Evolutionary conservation across 2,888 invertebrate species (phyloP).

Genomic region (Amphiduros pacificus): DNA sequence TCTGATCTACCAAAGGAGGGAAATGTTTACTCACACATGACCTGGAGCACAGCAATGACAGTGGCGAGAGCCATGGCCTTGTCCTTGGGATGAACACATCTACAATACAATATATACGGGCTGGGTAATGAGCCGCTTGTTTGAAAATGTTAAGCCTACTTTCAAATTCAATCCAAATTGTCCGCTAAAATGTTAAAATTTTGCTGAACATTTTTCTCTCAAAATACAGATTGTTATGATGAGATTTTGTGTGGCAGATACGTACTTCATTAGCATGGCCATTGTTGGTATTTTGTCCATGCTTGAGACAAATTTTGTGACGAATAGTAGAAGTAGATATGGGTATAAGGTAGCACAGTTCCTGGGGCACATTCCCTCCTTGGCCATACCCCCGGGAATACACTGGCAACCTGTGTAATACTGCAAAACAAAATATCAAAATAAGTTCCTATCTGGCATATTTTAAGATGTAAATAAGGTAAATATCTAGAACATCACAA

Average conservation of each 20-base stretch:
- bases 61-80: slow-evolving; percentile 13
- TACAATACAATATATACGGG: too few relatives aligned
- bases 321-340: slow-evolving; percentile 10
- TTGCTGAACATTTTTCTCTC: too few relatives aligned
- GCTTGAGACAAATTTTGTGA: slow-evolving; percentile 10
- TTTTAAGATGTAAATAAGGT: too few relatives aligned
- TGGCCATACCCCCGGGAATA: slow-evolving; percentile 10
- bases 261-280: slow-evolving; percentile 20
- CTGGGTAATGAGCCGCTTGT: too few relatives aligned
- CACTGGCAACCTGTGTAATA: slow-evolving; percentile 16
- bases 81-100: slow-evolving; percentile 8
- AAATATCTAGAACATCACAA: too few relatives aligned
- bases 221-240: too few relatives aligned
- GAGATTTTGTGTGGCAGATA: too few relatives aligned
- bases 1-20: too few relatives aligned
- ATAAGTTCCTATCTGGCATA: not conserved
- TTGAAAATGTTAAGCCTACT: too few relatives aligned
- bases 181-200: too few relatives aligned
- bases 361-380: slow-evolving; percentile 9
- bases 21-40: not conserved
- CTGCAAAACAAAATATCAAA: slow-evolving; percentile 1
- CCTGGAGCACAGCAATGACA: not conserved
- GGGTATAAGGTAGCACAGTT: slow-evolving; percentile 15
- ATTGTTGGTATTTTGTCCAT: slow-evolving; percentile 21
- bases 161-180: too few relatives aligned